Evolutionary conservation across 2,113 vertebrate genomes (phyloP), one percentile per base, ranked within the genome.

Genomic region (Passer montanus): DNA sequence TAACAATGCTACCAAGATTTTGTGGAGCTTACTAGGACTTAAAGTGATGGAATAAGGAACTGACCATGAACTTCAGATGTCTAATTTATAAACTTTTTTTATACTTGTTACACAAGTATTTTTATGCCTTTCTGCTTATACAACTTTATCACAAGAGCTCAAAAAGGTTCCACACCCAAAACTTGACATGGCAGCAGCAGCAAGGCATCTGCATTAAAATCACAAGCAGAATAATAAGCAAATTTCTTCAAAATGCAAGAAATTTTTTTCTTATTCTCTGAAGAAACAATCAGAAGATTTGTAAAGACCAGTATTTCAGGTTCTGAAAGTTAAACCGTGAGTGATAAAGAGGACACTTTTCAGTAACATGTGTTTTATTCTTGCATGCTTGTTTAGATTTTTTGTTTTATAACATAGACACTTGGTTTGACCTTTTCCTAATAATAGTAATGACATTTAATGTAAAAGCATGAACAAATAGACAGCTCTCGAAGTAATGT

Each of bases 401-500:
- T 39, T 68, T 72, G 55, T 47, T 70, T 77, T 15, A 33, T 69
- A 82, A 73, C 66, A 56, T 3, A 87, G 70, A 55, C 49, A 31
- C 33, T 66, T 76, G 7, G 30, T 83, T 95, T 94, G 87, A 93
- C 77, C 74, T 97, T 91, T 76, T 87, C 64, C 89, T 94, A 91
- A 73, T 83, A 85, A 91, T 73, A 90, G 82, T 43, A 95, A 85
- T 91, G 66, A 83, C 90, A 89, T 91, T 93, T 95, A 89, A 73
- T 87, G 26, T 85, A 66, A 87, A 87, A 83, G 78, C 77, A 63
- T 67, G 67, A 87, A 77, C 50, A 92, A 94, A 91, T 52, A 91
- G 81, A 78, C 75, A 87, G 19, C 19, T 89, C 62, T 82, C 12
- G 50, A 82, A 64, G 87, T 79, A 91, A 95, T 87, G 84, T 94